These are phyloP conservation scores for Bradypodion pumilum DNA, from an alignment of 2,797 vertebrate genomes.

Conservation along the genomic window DNA sequence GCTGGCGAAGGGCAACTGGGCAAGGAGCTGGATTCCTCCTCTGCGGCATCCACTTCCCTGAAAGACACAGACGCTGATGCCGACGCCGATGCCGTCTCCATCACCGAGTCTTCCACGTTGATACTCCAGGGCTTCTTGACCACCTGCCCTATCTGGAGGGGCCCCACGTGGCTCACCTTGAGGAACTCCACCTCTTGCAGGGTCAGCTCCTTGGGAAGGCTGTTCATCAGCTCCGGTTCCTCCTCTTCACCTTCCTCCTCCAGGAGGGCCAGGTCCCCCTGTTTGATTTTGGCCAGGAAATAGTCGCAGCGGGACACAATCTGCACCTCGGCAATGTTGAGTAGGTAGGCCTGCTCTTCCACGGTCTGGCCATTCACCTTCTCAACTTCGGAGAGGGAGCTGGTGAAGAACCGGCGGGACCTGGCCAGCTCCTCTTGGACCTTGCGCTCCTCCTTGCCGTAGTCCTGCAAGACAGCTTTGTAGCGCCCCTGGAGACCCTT, in stretches of 20 bases:
- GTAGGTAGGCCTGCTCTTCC: slow-evolving; percentile 93
- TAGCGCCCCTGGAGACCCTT: slow-evolving; percentile 86
- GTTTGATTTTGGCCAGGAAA: slow-evolving; percentile 91
- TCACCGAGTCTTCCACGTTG: slow-evolving; percentile 80
- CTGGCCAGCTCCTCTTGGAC: slow-evolving; percentile 90
- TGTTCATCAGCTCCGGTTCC: slow-evolving; percentile 86
- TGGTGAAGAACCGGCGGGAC: slow-evolving; percentile 86
- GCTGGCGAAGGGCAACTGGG: slow-evolving; percentile 67
- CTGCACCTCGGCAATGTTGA: slow-evolving; percentile 94
- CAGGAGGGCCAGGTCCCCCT: slow-evolving; percentile 89
- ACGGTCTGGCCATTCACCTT: slow-evolving; percentile 89
- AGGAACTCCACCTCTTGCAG: slow-evolving; percentile 90
- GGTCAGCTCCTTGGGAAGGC: slow-evolving; percentile 83
- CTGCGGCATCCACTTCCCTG: slow-evolving; percentile 81
- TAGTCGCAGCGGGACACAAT: slow-evolving; percentile 95
- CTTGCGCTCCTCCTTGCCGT: slow-evolving; percentile 85
- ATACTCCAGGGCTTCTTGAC: slow-evolving; percentile 85
- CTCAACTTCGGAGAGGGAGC: slow-evolving; percentile 90
- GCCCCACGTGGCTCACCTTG: slow-evolving; percentile 82
- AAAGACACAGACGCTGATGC: slow-evolving; percentile 69
- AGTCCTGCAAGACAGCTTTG: slow-evolving; percentile 89
- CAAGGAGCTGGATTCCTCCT: slow-evolving; percentile 76
- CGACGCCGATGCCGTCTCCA: slow-evolving; percentile 54
- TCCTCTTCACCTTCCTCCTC: slow-evolving; percentile 86
- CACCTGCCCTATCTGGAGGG: slow-evolving; percentile 87